Evolutionary conservation across 53 echinoderm and acorn worm genomes (phyloP), one percentile per base, ranked within the genome.

Genomic region (Antedon mediterranea): DNA sequence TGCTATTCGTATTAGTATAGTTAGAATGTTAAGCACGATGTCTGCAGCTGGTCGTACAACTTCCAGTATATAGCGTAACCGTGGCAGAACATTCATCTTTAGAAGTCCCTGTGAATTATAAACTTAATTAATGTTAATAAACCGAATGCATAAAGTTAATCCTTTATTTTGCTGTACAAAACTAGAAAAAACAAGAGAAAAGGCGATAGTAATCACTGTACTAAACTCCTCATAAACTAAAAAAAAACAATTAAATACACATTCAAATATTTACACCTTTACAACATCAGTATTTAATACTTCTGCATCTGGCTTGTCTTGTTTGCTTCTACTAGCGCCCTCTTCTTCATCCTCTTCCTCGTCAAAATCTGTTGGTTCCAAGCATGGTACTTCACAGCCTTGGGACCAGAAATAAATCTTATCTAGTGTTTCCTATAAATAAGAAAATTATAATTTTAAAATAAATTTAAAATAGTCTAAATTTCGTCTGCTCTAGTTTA

Each of bases 61-160:
- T 71, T 97, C 97, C 37, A 97, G 75, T 72, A 97, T 92, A 82
- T 92, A 97, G n/a, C 92, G 85, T 0, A 97, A 78, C 71, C 97
- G 78, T 30, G 77, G 83, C 18, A 97, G 76, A 18, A 89, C 31
- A 28, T 86, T 89, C 92, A 97, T 97, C 34, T 89, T 88, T 42
- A 97, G 34, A 30, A 97, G 73, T 43, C 85, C 97, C 97, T 97
- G 57, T 7, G 43, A 34, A 41, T 5, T 26, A 73, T 33, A 37
- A n/a, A n/a, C n/a, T n/a, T n/a, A n/a, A 44, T n/a, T n/a, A n/a
- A n/a, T n/a, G n/a, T n/a, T n/a, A n/a, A n/a, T n/a, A n/a, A n/a
- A n/a, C n/a, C n/a, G n/a, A n/a, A 72, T 72, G 30, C 30, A 72
- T 28, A 72, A 28, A 23, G 57, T 44, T 72, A 72, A 29, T 8